A percentile compares a stretch with the other conserved stretches of the same genome.
Conservation (phyloP, 2,113 vertebrate genomes). For the Podarcis cretensis region DNA sequence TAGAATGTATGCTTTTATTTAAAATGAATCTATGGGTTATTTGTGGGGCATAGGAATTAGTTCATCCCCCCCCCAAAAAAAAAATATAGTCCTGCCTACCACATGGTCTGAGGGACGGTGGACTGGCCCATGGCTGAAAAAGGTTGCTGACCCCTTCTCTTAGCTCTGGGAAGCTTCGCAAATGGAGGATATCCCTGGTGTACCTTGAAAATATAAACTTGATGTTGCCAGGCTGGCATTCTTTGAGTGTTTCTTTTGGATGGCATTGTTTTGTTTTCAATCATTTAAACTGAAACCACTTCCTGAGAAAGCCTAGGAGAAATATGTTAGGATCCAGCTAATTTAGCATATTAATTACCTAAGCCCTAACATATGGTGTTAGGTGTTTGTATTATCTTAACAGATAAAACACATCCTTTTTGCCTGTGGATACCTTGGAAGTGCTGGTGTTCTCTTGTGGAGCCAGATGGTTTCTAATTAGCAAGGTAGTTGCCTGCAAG, state of each 20-base stretch:
- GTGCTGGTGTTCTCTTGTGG: conserved; percentile 25
- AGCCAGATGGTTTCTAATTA: conserved; percentile 68
- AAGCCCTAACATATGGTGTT: background rate
- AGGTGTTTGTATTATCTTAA: conserved; percentile 33
- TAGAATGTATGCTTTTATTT: no score
- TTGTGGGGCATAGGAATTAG: no score
- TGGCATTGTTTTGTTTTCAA: background rate
- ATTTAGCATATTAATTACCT: conserved; percentile 23
- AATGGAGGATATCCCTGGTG: background rate
- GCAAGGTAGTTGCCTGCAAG: conserved; percentile 22
- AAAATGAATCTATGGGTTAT: no score
- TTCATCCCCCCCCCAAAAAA: no score
- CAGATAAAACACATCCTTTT: conserved; percentile 49
- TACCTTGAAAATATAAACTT: background rate
- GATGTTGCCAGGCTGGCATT: background rate
- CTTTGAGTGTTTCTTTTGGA: background rate
- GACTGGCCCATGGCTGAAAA: no score
- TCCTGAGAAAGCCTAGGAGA: background rate
- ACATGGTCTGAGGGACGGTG: no score
- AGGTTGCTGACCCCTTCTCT: no score
- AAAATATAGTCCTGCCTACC: no score
- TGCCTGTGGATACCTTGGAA: conserved; percentile 29
- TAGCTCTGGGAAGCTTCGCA: no score
- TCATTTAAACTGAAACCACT: conserved; percentile 20
- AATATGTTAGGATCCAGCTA: background rate